Evolutionary conservation across 2,113 vertebrate species (phyloP).

Genomic region (Lepisosteus osseus): DNA sequence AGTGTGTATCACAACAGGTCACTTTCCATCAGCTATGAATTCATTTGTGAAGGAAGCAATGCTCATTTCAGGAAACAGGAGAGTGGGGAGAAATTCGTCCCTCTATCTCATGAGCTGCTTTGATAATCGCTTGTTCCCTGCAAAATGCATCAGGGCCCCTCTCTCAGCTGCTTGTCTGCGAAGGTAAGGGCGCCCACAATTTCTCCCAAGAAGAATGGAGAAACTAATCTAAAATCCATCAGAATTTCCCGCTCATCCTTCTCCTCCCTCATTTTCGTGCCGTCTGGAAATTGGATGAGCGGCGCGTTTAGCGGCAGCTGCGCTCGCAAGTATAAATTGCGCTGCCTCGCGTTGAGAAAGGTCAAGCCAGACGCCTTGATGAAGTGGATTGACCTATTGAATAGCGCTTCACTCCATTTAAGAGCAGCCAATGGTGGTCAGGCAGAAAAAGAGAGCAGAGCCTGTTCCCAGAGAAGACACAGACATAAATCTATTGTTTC

Average conservation of each 20-base stretch:
- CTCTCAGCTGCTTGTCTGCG: not conserved
- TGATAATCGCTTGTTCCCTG: not conserved
- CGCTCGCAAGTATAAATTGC: constrained; percentile 69
- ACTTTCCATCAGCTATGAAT: constrained; percentile 20
- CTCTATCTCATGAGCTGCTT: not conserved
- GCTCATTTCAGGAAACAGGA: not conserved
- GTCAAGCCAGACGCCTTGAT: constrained; percentile 71
- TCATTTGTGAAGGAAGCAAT: constrained; percentile 3
- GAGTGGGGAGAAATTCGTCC: not conserved
- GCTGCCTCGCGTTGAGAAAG: constrained; percentile 64
- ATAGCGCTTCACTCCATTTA: constrained; percentile 70
- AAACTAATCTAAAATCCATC: constrained; percentile 80
- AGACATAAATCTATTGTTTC: constrained; percentile 61
- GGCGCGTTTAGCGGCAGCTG: constrained; percentile 70
- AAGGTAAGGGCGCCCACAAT: not conserved
- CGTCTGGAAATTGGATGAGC: constrained; percentile 74
- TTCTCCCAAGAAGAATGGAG: constrained; percentile 63
- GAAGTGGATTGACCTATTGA: constrained; percentile 72
- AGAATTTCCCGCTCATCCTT: constrained; percentile 57
- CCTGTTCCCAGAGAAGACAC: constrained; percentile 12
- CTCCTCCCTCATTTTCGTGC: constrained; percentile 57
- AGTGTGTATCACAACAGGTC: constrained; percentile 12
- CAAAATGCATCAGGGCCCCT: constrained; percentile 1
- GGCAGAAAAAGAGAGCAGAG: constrained; percentile 15
- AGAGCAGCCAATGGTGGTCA: constrained; percentile 57